Base-by-base conservation (phyloP, 2,113 vertebrate genomes). In the Cephalopterus ornatus region DNA sequence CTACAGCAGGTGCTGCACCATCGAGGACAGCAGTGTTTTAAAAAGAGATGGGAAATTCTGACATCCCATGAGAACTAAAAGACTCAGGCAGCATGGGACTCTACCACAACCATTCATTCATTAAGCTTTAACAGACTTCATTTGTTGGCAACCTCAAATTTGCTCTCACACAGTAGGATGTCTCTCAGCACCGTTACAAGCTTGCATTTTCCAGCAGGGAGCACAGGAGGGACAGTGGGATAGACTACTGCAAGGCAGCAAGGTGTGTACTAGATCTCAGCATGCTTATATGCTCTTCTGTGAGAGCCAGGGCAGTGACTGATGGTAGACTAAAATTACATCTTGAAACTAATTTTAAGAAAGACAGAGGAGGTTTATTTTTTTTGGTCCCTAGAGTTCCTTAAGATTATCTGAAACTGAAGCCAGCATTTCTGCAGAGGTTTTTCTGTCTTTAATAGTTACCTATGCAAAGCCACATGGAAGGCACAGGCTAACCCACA, bases 201-300 rank as follows among this genome's bases (percentile, higher is more conserved):
- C 28, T 70, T 46, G n/a, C 8, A 22, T 67, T 75, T 81, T 94
- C 49, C 5, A 19, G 42, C 52, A 55, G 39, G 53, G 12, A 87
- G 37, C 26, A 35, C 13, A n/a, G 50, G 37, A 63, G 33, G 10
- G 39, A n/a, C 16, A 56, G 12, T 5, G n/a, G 33, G 53, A 39
- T 0, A 20, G 23, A 42, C 16, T 27, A 5, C 26, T 33, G 30
- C 74, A 55, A 59, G 52, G 42, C 42, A 59, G 73, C 3, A 3
- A 66, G 46, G 42, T 32, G 27, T 32, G 4, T 41, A n/a, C 58
- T 59, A 59, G 35, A 12, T 26, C 21, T 61, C 37, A 49, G 21
- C 30, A 6, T 12, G 35, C 62, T 63, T 23, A 13, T 15, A 30
- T 1, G 4, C 39, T 72, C 33, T 41, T 50, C 30, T 0, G 0